Conservation (phyloP, 1,140 invertebrate genomes). For the Drosophila asahinai region DNA sequence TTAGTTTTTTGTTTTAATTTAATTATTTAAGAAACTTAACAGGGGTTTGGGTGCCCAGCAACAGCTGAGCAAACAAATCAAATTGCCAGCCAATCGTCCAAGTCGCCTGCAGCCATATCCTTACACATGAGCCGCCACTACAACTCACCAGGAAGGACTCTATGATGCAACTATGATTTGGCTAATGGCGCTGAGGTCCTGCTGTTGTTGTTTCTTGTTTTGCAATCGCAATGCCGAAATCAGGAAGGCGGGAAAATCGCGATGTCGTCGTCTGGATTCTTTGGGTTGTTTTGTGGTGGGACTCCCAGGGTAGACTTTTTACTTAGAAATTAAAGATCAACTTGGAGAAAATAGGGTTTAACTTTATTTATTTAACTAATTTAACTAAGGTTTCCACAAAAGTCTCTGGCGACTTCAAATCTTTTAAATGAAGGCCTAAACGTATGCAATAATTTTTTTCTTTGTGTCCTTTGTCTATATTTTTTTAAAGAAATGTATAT, state of each 20-base stretch:
- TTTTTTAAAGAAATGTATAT: no score
- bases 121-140: constrained; percentile 5
- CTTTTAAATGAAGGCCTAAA: no score
- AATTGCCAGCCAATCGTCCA: constrained; percentile 42
- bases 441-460: no score
- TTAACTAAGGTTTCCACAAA: neutral
- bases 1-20: constrained; percentile 64
- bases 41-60: neutral
- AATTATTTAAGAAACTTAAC: constrained; percentile 58
- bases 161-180: constrained; percentile 45
- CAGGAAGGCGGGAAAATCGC: constrained; percentile 33
- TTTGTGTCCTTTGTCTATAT: no score
- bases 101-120: constrained; percentile 14
- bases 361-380: no score
- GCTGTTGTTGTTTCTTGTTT: neutral
- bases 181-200: constrained; percentile 33
- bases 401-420: no score
- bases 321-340: no score
- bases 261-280: constrained; percentile 40
- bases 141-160: neutral
- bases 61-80: constrained; percentile 65
- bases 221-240: constrained; percentile 35
- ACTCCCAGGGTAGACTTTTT: constrained; percentile 7
- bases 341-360: no score
- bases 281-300: neutral